phyloP scores from a whole-genome alignment of 2,113 vertebrate species.

The Empidonax traillii region DNA sequence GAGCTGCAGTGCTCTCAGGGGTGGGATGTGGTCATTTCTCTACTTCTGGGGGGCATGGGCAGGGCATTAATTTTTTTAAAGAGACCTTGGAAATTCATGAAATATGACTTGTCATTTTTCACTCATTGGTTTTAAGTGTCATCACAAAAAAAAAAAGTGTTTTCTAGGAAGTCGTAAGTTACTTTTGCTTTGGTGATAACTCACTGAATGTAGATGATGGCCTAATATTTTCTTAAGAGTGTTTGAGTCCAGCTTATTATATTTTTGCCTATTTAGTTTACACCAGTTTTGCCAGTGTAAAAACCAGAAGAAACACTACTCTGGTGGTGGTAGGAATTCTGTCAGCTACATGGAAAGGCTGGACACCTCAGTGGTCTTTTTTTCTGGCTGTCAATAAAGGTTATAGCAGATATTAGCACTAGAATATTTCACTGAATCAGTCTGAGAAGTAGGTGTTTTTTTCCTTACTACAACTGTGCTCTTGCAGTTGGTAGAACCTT shows the following conservation, averaged over 20 bases:
- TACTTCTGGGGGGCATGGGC: fast-evolving
- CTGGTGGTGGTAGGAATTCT: not conserved
- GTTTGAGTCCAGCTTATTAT: not conserved
- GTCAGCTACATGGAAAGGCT: not conserved
- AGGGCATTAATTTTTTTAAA: not conserved
- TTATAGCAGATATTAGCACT: not conserved
- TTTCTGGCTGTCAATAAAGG: not conserved
- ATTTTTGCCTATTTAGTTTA: not conserved
- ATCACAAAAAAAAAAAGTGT: not conserved
- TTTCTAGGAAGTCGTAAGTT: not conserved
- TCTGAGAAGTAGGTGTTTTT: not conserved
- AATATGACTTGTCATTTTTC: not conserved
- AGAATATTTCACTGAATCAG: not conserved
- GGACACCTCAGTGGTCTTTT: not conserved
- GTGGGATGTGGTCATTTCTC: not conserved
- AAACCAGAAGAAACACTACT: fast-evolving
- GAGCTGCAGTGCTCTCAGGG: fast-evolving
- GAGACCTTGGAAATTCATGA: not conserved
- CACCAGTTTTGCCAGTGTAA: not conserved
- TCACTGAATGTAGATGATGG: not conserved
- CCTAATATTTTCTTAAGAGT: not conserved
- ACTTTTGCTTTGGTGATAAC: not conserved
- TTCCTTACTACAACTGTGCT: not conserved
- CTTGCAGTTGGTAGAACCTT: not conserved
- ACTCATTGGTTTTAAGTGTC: not conserved